These are phyloP conservation scores for Plectus sambesii DNA, from an alignment of 1,140 invertebrate species.

Conservation along the genomic window DNA sequence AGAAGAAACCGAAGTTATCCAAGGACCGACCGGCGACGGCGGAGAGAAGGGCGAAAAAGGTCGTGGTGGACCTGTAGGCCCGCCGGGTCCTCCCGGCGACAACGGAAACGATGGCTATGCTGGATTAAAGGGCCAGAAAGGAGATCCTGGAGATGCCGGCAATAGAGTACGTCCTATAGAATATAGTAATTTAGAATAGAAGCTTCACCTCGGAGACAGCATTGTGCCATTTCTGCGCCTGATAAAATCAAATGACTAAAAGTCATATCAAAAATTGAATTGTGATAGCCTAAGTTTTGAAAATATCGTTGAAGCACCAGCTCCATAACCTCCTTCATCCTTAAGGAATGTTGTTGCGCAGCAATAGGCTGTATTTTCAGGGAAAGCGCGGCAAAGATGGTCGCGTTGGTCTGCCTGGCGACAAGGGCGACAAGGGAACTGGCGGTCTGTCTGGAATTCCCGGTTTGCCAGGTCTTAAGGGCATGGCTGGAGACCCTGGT, in stretches of 20 bases:
- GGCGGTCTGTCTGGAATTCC: constrained; percentile 29
- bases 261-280: too few relatives aligned
- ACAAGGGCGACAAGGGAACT: constrained; percentile 34
- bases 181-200: too few relatives aligned
- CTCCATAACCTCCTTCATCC: too few relatives aligned
- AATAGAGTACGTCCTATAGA: constrained; percentile 23
- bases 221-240: too few relatives aligned
- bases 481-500: constrained; percentile 30
- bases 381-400: constrained; percentile 43
- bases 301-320: too few relatives aligned
- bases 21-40: constrained; percentile 31
- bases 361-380: constrained; percentile 19
- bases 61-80: constrained; percentile 36
- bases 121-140: constrained; percentile 41
- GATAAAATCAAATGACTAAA: too few relatives aligned
- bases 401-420: constrained; percentile 20
- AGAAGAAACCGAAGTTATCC: constrained; percentile 43
- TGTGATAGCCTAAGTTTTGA: neutral
- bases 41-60: constrained; percentile 43
- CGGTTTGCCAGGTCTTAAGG: constrained; percentile 16
- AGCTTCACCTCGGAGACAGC: too few relatives aligned
- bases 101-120: constrained; percentile 39
- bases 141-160: constrained; percentile 40
- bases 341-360: too few relatives aligned
- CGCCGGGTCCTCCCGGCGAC: constrained; percentile 28